Evolutionary conservation across 2,888 invertebrate species (phyloP), one percentile per base, ranked within the genome.

Genomic region (Dicroscelio sp.): DNA sequence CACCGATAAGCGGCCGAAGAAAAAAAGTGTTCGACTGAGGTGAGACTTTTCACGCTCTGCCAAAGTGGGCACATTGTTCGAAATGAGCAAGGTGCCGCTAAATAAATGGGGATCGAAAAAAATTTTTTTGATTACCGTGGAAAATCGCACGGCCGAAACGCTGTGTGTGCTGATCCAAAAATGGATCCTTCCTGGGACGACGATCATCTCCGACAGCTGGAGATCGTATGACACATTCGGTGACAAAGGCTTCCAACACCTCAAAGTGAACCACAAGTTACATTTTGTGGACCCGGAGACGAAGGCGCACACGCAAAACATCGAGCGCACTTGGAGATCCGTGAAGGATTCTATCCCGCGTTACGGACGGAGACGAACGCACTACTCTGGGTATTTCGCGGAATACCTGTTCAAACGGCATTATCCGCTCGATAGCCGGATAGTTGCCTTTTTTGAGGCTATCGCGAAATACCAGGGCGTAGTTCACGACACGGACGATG

Each of bases 231-330:
- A 23, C n/a, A 1, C 14, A 20, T 14, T 75, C 0, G 35, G n/a
- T 3, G 14, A 48, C 1, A 27, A 65, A 17, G 75, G 84, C 12
- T 83, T 83, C 52, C 0, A 63, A 10, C 65, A 84, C 23, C 8
- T 84, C 5, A 52, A 20, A 0, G 75, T 84, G 14, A 73, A 73
- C n/a, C 73, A 73, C 33, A 17, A 27, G 2, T 82, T 69, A 25
- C 67, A 82, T 35, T 82, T 82, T 38, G 82, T 82, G n/a, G 82
- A 69, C 55, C 80, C 55, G 2, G 52, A 23, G 25, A 58, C 52
- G n/a, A 67, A 67, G 31, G 52, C 79, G 2, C 75, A 86, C 27
- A 86, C 86, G 35, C 80, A 86, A 52, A 60, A 86, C 27, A 73
- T 86, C 3, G 67, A 86, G 17, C 12, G 79, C 1, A 38, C 35